Evolutionary conservation across 2,113 vertebrate species (phyloP), one percentile per base, ranked within the genome.

Genomic region (Hemichromis elongatus): DNA sequence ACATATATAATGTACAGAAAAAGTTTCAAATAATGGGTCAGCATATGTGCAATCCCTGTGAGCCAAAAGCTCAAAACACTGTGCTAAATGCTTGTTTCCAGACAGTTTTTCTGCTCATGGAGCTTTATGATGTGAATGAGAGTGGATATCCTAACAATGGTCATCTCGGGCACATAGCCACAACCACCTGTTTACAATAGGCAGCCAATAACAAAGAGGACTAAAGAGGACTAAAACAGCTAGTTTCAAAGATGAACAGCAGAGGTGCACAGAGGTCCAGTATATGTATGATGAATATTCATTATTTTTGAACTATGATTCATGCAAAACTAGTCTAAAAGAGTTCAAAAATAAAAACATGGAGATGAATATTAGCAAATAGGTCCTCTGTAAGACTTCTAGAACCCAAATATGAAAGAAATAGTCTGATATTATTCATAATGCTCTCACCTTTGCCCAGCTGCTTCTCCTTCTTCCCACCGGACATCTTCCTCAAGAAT

Each of bases 401-500:
- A 68, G 12, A 47, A 28, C 4, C 9, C 68, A 47, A 73, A 73
- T 73, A 40, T 47, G 24, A 47, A 73, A 73, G 2, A 28, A 50
- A 19, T 50, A 50, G n/a, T 75, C 42, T 75, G 26, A 30, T 18
- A 30, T 50, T 9, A 33, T 75, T 75, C 24, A n/a, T 52, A 33
- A 52, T 30, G 45, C 45, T 55, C 88, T 86, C 19, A 94, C 94
- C 90, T 93, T 37, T 84, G 87, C 28, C 50, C 89, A 1, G 52
- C 77, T n/a, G 11, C 88, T 19, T 63, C 92, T 53, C 14, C 86
- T 13, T 94, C 90, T 6, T 84, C 92, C 92, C 94, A 94, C 7
- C 42, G 90, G n/a, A 93, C 93, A 3, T 93, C 93, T 53, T 95
- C 86, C 85, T 96, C 94, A n/a, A 96, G 90, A 80, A 92, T 93